Base-by-base conservation (phyloP, 92 coral and sea anemone genomes). In the Porites evermanni region DNA sequence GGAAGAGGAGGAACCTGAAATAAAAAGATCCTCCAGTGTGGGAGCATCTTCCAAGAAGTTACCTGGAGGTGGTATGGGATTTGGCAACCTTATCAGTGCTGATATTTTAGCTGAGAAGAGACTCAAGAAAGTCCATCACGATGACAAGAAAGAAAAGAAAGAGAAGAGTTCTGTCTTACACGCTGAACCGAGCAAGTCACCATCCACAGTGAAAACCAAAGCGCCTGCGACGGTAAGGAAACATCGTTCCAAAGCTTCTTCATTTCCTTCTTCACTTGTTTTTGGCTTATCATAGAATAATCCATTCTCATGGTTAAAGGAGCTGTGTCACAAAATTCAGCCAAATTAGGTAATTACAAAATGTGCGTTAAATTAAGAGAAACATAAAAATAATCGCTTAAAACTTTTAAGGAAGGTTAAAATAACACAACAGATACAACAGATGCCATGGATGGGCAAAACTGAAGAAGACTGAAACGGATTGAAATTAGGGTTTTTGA, bases 1-100 rank as follows among this genome's bases (percentile, higher is more conserved):
- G 54, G 52, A 67, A 2, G 87, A 87, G 3, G 90, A 78, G 47
- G 91, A 88, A 61, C 70, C 59, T 50, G 69, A 14, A 9, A 58
- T 74, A 9, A 90, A 96, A 24, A 80, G 94, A 23, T 65, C 81
- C 29, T 82, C 90, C 12, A 79, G 92, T 78, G 59, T 75, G 61
- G 96, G 91, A 0, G 78, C 78, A 68, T 84, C 74, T 51, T 61
- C 88, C 9, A 94, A 88, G 84, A 90, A 75, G 80, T 80, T 78
- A 76, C 61, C 53, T 70, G 95, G 95, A 12, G 99, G 98, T 0
- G 97, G 98, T 0, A 79, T 97, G 89, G 98, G 98, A 7, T 93
- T 97, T 87, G 98, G 98, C 1, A 92, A 88, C 63, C 81, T 95
- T 1, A 77, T 97, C 64, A 95, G 79, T 64, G 87, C 87, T 47